These are phyloP conservation scores for Onychorhynchus coronatus DNA, from an alignment of 2,113 vertebrate species.

Conservation along the genomic window DNA sequence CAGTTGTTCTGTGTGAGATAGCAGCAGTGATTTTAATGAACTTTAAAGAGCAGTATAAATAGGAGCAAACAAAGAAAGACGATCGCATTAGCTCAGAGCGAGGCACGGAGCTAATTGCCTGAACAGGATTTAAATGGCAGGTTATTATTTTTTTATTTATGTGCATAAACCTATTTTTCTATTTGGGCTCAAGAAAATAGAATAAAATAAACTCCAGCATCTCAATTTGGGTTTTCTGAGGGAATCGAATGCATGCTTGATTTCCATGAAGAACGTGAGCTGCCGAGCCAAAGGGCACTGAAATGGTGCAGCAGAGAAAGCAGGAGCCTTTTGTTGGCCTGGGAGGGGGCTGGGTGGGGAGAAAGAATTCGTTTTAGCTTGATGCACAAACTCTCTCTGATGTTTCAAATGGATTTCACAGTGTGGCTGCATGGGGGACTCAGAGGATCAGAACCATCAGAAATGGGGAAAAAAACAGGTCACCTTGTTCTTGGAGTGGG, in stretches of 20 bases:
- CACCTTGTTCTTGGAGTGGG: background rate
- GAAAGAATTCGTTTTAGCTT: background rate
- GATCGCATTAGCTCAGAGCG: slow-evolving; percentile 20
- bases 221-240: slow-evolving; percentile 12
- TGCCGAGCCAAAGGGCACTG: background rate
- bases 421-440: background rate
- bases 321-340: slow-evolving; percentile 1
- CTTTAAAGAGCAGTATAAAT: slow-evolving; percentile 61
- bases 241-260: background rate
- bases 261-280: slow-evolving; percentile 22
- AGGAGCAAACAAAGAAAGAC: slow-evolving; percentile 53
- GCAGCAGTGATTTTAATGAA: slow-evolving; percentile 63
- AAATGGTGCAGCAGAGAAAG: background rate
- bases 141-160: slow-evolving; percentile 50
- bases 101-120: slow-evolving; percentile 57
- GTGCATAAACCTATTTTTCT: slow-evolving; percentile 10
- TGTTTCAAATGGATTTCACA: slow-evolving; percentile 57
- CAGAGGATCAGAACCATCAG: background rate
- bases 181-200: background rate
- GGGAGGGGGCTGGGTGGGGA: background rate
- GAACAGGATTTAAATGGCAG: slow-evolving; percentile 44
- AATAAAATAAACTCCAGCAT: background rate
- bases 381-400: background rate
- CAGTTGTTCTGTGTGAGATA: slow-evolving; percentile 63
- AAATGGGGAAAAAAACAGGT: background rate